phyloP scores from a whole-genome alignment of 1,140 invertebrate species.

The Lepidostoma basale region DNA sequence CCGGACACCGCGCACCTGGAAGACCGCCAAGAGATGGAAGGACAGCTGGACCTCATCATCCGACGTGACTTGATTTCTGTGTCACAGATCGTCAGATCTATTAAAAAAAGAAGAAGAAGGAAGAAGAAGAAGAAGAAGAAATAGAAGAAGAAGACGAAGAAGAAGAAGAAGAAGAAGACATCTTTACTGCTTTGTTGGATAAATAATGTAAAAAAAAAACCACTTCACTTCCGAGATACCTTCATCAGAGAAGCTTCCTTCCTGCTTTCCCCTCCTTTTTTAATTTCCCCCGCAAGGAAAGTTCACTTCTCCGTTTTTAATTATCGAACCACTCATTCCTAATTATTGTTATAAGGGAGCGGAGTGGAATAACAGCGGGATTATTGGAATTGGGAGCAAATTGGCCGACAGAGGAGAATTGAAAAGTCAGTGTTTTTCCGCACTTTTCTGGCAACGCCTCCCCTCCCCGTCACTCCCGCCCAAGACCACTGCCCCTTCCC shows the following conservation, averaged over 20 bases:
- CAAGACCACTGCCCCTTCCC: not conserved
- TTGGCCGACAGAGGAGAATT: slow-evolving; percentile 42
- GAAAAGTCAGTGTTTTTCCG: slow-evolving; percentile 45
- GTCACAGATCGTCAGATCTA: too few species aligned
- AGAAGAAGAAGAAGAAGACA: too few species aligned
- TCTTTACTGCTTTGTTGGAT: too few species aligned
- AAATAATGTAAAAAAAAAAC: too few species aligned
- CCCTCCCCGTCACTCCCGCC: not conserved
- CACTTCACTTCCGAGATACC: too few species aligned
- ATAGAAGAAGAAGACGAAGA: too few species aligned
- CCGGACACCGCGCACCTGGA: too few species aligned
- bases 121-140: too few species aligned
- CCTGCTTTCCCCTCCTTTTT: slow-evolving; percentile 1
- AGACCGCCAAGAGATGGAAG: too few species aligned
- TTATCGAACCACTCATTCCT: slow-evolving; percentile 65
- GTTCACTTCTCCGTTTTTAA: slow-evolving; percentile 62
- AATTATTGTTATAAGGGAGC: slow-evolving; percentile 63
- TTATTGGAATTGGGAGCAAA: slow-evolving; percentile 45
- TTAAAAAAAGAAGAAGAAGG: too few species aligned
- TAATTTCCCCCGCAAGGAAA: slow-evolving; percentile 25
- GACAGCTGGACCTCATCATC: too few species aligned
- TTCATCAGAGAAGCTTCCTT: not conserved
- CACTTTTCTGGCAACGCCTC: slow-evolving; percentile 24
- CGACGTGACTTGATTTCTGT: too few species aligned
- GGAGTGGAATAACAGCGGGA: slow-evolving; percentile 44